These are phyloP conservation scores for Bathybates hornii DNA, from an alignment of 2,113 vertebrate genomes.

Conservation along the genomic window DNA sequence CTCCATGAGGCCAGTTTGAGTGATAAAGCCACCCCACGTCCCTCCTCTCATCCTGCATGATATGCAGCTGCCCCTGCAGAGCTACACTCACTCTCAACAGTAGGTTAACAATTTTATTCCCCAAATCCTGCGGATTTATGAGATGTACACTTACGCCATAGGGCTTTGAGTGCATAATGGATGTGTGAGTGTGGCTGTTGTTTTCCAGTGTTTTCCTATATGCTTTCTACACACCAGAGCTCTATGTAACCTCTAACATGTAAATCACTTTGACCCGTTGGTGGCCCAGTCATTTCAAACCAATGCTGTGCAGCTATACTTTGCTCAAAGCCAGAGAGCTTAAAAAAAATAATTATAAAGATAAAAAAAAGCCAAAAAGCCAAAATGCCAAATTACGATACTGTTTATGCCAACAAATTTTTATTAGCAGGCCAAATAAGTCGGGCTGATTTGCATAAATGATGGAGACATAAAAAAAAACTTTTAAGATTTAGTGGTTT, in stretches of 20 bases:
- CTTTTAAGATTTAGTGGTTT: background rate
- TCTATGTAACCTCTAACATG: background rate
- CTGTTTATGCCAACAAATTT: background rate
- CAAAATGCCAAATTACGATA: background rate
- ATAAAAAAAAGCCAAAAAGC: background rate
- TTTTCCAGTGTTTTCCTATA: background rate
- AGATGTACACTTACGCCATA: background rate
- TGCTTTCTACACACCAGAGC: background rate
- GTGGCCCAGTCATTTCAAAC: background rate
- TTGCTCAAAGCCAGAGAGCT: background rate
- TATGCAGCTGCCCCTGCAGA: conserved; percentile 35
- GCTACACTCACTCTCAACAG: conserved; percentile 39
- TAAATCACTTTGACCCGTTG: background rate
- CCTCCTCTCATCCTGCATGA: conserved; percentile 44
- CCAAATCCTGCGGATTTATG: conserved; percentile 41
- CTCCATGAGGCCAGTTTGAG: conserved; percentile 55
- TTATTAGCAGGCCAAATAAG: background rate
- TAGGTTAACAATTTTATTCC: conserved; percentile 55
- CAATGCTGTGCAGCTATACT: background rate
- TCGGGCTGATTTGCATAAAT: background rate
- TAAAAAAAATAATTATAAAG: background rate
- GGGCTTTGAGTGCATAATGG: conserved; percentile 16
- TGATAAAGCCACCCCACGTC: conserved; percentile 57
- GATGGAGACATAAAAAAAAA: background rate
- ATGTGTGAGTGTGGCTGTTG: background rate